Base-by-base conservation (phyloP, 2,797 vertebrate genomes). In the Coendou prehensilis region DNA sequence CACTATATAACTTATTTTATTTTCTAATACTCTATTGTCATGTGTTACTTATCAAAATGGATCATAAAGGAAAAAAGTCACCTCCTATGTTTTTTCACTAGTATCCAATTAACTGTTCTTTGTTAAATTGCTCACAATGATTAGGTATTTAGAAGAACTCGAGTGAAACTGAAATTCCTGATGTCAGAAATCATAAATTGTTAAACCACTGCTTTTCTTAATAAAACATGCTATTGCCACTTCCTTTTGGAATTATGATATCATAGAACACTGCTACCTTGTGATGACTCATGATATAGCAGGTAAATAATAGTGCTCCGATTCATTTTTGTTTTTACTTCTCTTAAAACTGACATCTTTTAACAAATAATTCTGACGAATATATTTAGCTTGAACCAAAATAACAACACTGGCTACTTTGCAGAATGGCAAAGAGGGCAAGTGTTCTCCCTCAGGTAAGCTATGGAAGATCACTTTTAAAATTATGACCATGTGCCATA, bases 191-290 rank as follows among this genome's bases (percentile, higher is more conserved):
- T 22, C 15, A 41, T 28, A 91, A n/a, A 41, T 50, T 30, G 37
- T 37, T 67, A 54, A 78, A 85, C 26, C 10, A 28, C 10, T 67
- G 15, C 26, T 73, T 87, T 80, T 73, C 33, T 59, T 75, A 80
- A 47, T 37, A 67, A 90, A 45, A 52, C n/a, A 59, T 14, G 1
- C 33, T 57, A 52, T 18, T 87, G 59, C 4, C 45, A 67, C 59
- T 75, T 13, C 23, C 76, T 87, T 87, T 47, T 23, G 20, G 45
- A 54, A 94, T 37, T 56, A 18, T 47, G 79, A 15, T 69, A 52
- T 82, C 7, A 41, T 80, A 61, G 67, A 95, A 93, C 67, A 87
- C 57, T 93, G 64, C 26, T 63, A 69, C n/a, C 75, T 69, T 47
- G 52, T 81, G 86, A 73, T 41, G 52, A 47, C 8, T 23, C 23